Conservation (phyloP, 1,140 invertebrate genomes). For the Sitophilus oryzae region DNA sequence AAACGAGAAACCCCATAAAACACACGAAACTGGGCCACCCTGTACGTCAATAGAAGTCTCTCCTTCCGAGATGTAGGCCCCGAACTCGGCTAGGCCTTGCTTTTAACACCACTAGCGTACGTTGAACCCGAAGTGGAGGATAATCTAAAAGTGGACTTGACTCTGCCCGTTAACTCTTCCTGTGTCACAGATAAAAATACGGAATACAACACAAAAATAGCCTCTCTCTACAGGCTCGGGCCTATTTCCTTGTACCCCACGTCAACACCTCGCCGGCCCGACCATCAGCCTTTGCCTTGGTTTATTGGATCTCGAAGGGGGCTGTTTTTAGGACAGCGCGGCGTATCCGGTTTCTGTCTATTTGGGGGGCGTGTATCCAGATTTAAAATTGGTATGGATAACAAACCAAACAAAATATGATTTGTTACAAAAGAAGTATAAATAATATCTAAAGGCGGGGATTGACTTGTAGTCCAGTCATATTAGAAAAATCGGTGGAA, state of each 20-base stretch:
- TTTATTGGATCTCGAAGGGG: constrained; percentile 3
- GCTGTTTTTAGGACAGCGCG: constrained; percentile 5
- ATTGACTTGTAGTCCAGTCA: too few species aligned
- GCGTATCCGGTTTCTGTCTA: too few species aligned
- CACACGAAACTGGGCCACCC: neutral
- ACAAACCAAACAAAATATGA: too few species aligned
- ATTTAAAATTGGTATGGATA: too few species aligned
- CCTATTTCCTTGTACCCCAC: neutral
- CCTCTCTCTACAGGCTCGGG: neutral
- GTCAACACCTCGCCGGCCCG: constrained; percentile 4
- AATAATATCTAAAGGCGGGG: too few species aligned
- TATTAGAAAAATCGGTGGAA: too few species aligned
- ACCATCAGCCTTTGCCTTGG: too few species aligned
- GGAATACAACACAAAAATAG: constrained; percentile 32
- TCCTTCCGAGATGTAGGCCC: neutral
- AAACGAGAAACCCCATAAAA: too few species aligned
- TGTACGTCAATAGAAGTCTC: neutral
- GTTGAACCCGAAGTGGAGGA: constrained; percentile 33
- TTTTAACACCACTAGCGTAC: constrained; percentile 30
- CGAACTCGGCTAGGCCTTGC: constrained; percentile 10
- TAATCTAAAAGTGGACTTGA: constrained; percentile 36
- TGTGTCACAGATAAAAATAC: constrained; percentile 37
- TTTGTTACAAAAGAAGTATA: too few species aligned
- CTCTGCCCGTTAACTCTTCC: constrained; percentile 35
- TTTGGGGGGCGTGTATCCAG: too few species aligned